Percentiles rank a stretch among this genome's conserved stretches.
Conservation (phyloP, 2,888 invertebrate species). For the Eupithecia dodoneata region DNA sequence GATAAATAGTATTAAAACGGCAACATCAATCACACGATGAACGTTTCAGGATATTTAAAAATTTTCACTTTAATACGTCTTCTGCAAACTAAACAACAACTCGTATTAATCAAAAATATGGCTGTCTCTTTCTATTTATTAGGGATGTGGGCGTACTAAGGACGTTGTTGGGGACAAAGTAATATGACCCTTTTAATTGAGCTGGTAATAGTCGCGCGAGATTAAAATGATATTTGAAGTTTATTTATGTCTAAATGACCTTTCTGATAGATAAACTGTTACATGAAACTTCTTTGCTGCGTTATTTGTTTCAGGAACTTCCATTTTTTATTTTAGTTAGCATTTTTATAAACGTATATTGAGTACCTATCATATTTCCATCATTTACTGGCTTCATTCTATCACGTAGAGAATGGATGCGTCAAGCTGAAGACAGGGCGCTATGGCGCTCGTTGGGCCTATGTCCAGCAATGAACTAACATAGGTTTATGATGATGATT, state of each 20-base stretch:
- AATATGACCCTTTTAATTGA: not conserved
- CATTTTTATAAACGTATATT: no score
- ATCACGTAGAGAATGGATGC: no score
- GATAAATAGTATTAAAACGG: constrained; percentile 10
- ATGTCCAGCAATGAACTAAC: no score
- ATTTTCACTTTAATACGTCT: constrained; percentile 43
- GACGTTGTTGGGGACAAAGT: not conserved
- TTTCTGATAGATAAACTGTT: no score
- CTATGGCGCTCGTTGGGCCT: no score
- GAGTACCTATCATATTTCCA: no score
- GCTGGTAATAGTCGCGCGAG: not conserved
- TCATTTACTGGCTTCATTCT: no score
- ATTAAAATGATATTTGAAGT: not conserved
- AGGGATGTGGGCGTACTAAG: constrained; percentile 27
- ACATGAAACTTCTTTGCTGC: no score
- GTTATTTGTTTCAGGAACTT: no score
- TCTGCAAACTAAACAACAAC: constrained; percentile 43
- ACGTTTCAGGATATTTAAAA: constrained; percentile 39
- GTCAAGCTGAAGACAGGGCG: no score
- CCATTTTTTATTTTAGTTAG: not conserved
- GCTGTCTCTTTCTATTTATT: constrained; percentile 47
- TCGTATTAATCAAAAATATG: constrained; percentile 49
- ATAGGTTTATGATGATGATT: no score
- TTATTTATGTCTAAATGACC: no score
- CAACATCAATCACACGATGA: constrained; percentile 38